Evolutionary conservation across 2,888 invertebrate species (phyloP).

Genomic region (Asteroscopus sphinx): DNA sequence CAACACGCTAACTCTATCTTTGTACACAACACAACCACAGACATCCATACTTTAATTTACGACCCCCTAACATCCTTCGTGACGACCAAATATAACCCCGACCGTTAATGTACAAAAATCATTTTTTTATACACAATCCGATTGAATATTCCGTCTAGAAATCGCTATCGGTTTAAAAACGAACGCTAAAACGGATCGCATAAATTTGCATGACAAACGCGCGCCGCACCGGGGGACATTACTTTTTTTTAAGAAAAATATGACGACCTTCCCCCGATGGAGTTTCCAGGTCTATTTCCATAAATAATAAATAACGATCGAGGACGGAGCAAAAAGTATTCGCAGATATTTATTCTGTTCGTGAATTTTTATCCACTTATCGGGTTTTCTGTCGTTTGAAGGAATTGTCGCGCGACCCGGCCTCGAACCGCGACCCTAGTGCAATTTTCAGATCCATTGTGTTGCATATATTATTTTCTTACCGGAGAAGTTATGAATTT

Average conservation of each 20-base stretch:
- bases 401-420: constrained; percentile 49
- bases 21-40: constrained; percentile 32
- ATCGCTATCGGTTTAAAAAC: constrained; percentile 85
- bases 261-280: constrained; percentile 85
- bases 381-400: constrained; percentile 66
- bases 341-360: constrained; percentile 84
- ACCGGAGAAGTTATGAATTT: neutral
- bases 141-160: constrained; percentile 85
- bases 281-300: constrained; percentile 87
- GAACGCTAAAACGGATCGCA: constrained; percentile 85
- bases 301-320: constrained; percentile 89
- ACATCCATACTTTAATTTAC: constrained; percentile 65
- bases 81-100: constrained; percentile 73
- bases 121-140: constrained; percentile 75
- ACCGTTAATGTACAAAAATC: constrained; percentile 72
- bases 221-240: constrained; percentile 79
- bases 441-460: constrained; percentile 5
- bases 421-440: neutral
- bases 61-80: constrained; percentile 68
- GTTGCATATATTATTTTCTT: neutral
- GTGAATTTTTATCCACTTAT: constrained; percentile 86
- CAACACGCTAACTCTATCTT: constrained; percentile 33
- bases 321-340: constrained; percentile 83
- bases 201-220: constrained; percentile 88
- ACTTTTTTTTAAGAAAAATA: constrained; percentile 88